A percentile compares a stretch with the other conserved stretches of the same genome.
phyloP scores from a whole-genome alignment of 1,140 invertebrate genomes.

The Melitaea cinxia region DNA sequence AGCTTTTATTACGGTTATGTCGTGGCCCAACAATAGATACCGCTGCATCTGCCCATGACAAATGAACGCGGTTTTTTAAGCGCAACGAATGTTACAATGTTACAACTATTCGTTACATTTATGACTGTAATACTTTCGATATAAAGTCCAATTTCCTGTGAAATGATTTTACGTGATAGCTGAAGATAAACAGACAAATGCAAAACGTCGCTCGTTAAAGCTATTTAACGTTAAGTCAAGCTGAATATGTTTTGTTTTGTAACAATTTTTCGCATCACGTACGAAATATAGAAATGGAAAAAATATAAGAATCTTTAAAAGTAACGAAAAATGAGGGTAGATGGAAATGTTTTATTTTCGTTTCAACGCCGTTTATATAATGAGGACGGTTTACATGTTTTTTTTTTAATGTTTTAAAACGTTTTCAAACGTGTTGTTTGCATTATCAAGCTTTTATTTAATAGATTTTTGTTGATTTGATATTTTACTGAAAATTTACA shows the following conservation, averaged over 20 bases:
- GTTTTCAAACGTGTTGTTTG: too few relatives aligned
- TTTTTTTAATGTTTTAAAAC: too few relatives aligned
- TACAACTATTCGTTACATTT: constrained; percentile 27
- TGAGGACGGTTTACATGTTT: too few relatives aligned
- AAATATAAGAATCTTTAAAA: constrained; percentile 13
- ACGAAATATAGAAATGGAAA: constrained; percentile 18
- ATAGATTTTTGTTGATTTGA: too few relatives aligned
- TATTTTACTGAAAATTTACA: too few relatives aligned
- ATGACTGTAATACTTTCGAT: constrained; percentile 24
- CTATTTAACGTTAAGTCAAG: constrained; percentile 39
- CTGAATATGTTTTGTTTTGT: constrained; percentile 27
- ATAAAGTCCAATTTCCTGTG: constrained; percentile 35
- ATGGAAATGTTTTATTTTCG: neutral
- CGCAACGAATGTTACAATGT: constrained; percentile 51
- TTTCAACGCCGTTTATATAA: neutral
- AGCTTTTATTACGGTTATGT: constrained; percentile 21
- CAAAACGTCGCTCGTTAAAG: constrained; percentile 63
- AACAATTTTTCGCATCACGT: constrained; percentile 25
- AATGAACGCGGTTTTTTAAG: constrained; percentile 76
- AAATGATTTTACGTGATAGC: constrained; percentile 29
- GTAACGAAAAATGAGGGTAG: constrained; percentile 7
- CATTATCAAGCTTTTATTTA: too few relatives aligned
- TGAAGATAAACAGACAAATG: constrained; percentile 50
- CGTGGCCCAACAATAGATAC: constrained; percentile 41
- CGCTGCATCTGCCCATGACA: constrained; percentile 74